Percentiles rank a stretch among this genome's conserved stretches.
Conservation (phyloP, 2,113 vertebrate genomes). For the Junco hyemalis region DNA sequence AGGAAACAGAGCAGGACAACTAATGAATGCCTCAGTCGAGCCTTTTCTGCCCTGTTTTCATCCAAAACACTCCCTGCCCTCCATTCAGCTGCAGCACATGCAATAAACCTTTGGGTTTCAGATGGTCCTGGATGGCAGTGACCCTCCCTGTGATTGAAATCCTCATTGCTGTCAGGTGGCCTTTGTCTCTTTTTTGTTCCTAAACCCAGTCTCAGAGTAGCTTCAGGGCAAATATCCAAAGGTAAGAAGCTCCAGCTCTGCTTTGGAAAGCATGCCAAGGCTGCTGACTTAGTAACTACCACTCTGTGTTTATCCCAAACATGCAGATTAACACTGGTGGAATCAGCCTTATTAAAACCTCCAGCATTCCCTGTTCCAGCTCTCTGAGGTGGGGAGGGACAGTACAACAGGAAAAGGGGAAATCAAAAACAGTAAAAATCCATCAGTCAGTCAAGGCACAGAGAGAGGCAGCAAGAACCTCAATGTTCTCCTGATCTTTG, state of each 20-base stretch:
- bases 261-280: not conserved
- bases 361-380: not conserved
- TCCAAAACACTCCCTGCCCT: not conserved
- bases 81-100: not conserved
- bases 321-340: not conserved
- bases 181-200: not conserved
- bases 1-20: not conserved
- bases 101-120: not conserved
- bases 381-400: not conserved
- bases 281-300: not conserved
- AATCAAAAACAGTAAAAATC: not conserved
- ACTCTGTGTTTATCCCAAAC: not conserved
- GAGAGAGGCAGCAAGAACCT: not conserved
- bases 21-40: not conserved
- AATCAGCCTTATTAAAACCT: not conserved
- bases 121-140: not conserved
- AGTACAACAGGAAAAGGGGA: not conserved
- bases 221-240: not conserved
- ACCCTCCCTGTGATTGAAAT: not conserved
- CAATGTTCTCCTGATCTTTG: not conserved
- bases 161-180: not conserved
- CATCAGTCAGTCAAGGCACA: not conserved
- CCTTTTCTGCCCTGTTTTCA: not conserved
- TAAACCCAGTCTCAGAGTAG: not conserved
- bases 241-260: not conserved